phyloP scores from a whole-genome alignment of 2,888 invertebrate genomes.

The Troides aeacus region DNA sequence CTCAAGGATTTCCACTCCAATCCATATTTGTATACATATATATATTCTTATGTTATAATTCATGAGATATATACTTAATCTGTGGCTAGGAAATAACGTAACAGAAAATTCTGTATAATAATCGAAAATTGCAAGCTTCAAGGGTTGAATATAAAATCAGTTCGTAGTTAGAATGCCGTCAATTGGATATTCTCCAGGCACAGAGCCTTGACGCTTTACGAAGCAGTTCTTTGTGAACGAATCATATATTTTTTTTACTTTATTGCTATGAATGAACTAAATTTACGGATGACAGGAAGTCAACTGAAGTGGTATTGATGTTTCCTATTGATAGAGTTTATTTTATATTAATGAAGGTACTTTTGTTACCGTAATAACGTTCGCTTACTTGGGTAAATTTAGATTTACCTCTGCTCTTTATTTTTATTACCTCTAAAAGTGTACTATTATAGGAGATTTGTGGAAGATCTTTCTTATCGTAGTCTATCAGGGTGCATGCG shows the following conservation, averaged over 20 bases:
- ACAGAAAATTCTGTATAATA: constrained; percentile 9
- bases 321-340: not conserved
- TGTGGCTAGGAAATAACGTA: not conserved
- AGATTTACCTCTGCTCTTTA: too few relatives aligned
- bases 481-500: too few relatives aligned
- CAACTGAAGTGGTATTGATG: not conserved
- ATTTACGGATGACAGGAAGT: not conserved
- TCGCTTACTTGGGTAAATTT: too few relatives aligned
- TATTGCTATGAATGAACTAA: not conserved
- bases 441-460: too few relatives aligned
- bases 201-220: not conserved
- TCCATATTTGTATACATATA: too few relatives aligned
- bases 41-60: too few relatives aligned
- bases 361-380: too few relatives aligned
- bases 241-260: constrained; percentile 1
- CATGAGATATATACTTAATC: too few relatives aligned
- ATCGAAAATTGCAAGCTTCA: constrained; percentile 7
- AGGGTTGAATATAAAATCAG: constrained; percentile 23
- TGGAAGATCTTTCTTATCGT: too few relatives aligned
- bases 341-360: not conserved
- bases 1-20: too few relatives aligned
- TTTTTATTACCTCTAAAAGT: too few relatives aligned
- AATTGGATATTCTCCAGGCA: constrained; percentile 10
- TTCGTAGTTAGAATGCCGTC: constrained; percentile 4
- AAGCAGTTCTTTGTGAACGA: constrained; percentile 3